Base-by-base conservation (phyloP, 1,140 invertebrate genomes). In the Drosophila cardini region DNA sequence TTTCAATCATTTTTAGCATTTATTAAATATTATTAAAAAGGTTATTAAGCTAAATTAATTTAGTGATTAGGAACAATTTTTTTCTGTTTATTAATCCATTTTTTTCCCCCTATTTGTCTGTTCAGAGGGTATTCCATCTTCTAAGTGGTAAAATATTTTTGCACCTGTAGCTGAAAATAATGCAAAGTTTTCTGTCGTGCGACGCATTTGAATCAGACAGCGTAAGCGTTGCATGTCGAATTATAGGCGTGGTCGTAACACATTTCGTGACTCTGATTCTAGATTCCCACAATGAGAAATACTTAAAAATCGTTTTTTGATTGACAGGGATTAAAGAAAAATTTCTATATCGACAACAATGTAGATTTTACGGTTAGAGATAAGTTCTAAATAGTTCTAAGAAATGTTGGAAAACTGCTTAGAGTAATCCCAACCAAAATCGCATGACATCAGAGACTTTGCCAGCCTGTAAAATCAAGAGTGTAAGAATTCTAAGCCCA, bases 191-290 rank as follows among this genome's bases (percentile, higher is more conserved):
- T 42, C 26, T 62, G 48, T 40, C 18, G 36, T 60, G 36, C 52
- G 61, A 50, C 79, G 70, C 75, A 82, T 75, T 78, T 82, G 74
- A 82, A 78, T 78, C 74, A 82, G 79, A 70, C 79, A 82, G 67
- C 56, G 36, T 64, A 15, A 48, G 48, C 61, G 61, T 64, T 46
- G 8, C 34, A 9, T 34, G 21, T 34, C 30, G 13, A 52, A 3
- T 4, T 15, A 50, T 48, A 55, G 71, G 75, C 75, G 80, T 79
- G 72, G 71, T 58, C 53, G 62, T 69, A 53, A 16, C 58, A 13
- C 58, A 50, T 32, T 21, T 32, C 26, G 30, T 52, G 48, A 13
- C 48, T 13, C 9, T 48, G 45, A 9, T 48, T 48, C 9, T 42
- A 50, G 60, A 26, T 65, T 74, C 32, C 46, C 60, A 48, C 43